These are phyloP conservation scores for Myotis davidii DNA, from an alignment of 2,113 vertebrate species.

Conservation along the genomic window DNA sequence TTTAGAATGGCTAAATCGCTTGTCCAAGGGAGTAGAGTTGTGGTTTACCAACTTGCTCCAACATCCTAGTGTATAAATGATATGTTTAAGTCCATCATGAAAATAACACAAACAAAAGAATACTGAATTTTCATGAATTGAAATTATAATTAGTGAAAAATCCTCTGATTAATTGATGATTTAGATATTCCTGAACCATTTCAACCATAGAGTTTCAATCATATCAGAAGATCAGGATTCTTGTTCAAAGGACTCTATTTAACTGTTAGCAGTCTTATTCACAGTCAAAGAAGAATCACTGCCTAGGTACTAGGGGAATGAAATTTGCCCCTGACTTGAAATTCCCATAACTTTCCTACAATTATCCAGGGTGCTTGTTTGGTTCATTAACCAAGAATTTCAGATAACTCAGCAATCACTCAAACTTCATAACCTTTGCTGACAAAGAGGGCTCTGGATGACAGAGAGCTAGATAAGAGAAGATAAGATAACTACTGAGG, in stretches of 20 bases:
- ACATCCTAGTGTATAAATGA: not conserved
- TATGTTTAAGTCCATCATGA: not conserved
- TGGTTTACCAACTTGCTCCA: not conserved
- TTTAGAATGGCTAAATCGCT: not conserved
- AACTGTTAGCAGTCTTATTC: not conserved
- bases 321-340: not conserved
- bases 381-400: slow-evolving; percentile 48
- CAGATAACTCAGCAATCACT: not conserved
- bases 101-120: not conserved
- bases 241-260: not conserved
- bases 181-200: slow-evolving; percentile 26
- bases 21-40: not conserved
- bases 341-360: not conserved
- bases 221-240: not conserved
- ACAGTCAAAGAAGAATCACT: not conserved
- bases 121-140: not conserved
- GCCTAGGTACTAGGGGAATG: not conserved
- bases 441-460: not conserved
- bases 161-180: not conserved
- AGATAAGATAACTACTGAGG: not conserved
- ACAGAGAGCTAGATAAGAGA: not conserved
- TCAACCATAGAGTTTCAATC: not conserved
- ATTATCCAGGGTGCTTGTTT: not conserved
- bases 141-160: slow-evolving; percentile 2
- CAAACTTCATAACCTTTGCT: not conserved